Evolutionary conservation across 2,888 invertebrate genomes (phyloP), one percentile per base, ranked within the genome.

Genomic region (Loripinus fragilis): DNA sequence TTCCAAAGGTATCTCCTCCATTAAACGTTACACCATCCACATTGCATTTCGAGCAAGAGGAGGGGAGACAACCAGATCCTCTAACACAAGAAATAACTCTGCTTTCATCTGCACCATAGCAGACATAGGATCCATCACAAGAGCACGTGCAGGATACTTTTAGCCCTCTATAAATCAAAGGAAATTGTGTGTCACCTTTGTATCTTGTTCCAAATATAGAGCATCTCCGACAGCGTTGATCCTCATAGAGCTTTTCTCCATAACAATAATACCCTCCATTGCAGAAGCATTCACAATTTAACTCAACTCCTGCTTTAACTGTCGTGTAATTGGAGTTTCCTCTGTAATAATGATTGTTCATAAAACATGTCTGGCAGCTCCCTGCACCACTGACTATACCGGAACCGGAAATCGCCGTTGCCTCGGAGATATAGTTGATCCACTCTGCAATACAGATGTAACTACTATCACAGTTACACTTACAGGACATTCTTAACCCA

Each of bases 321-420:
- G 80, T 78, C 3, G 48, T 41, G 67, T 69, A 90, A 83, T 70
- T 86, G 55, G 85, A 80, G 60, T 88, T 85, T 20, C 89, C 90
- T 8, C 78, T 76, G 67, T 86, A 83, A 15, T 71, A 68, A 2
- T 71, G 73, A 35, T 85, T 85, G 30, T 83, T 79, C 28, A 86
- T 82, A 23, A 60, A 41, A 52, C 87, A 88, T 38, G 83, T 66
- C 33, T 78, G 76, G 35, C 88, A 88, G 42, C 78, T 70, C 0
- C 71, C 76, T 0, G 70, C 64, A 17, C 84, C 86, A 23, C 74
- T 74, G 12, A 84, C 80, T 10, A 72, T 81, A 12, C 76, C 85
- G 0, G 81, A 75, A 45, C 85, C 86, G 50, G 85, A 77, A 38
- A 80, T 74, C 12, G 76, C 72, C 12, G 67, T 52, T 30, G 74